Percentiles rank a stretch among this genome's conserved stretches.
These are phyloP conservation scores for Corythoichthys haematopterus DNA, from an alignment of 2,113 vertebrate species.

Conservation along the genomic window DNA sequence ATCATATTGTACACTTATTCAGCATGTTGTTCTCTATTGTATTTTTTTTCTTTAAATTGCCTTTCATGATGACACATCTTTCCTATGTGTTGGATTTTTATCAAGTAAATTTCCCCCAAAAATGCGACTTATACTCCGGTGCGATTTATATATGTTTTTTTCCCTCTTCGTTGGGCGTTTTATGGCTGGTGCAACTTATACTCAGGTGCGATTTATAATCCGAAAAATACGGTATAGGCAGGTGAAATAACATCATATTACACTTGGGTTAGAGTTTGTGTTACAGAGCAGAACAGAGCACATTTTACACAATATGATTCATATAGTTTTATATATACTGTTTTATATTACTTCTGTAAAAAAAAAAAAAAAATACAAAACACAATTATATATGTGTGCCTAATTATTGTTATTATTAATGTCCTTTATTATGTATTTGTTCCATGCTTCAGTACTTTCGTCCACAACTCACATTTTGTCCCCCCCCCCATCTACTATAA, in stretches of 20 bases:
- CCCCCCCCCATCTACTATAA: not conserved
- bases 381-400: not conserved
- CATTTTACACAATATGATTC: not conserved
- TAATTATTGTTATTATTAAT: not conserved
- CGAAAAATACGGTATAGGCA: no score
- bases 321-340: not conserved
- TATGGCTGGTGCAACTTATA: no score
- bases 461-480: not conserved
- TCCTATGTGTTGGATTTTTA: no score
- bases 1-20: no score
- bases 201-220: no score
- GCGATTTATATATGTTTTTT: no score
- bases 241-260: not conserved
- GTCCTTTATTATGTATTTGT: not conserved
- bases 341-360: constrained; percentile 2
- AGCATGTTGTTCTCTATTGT: no score
- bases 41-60: no score
- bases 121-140: no score
- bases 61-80: no score
- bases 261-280: not conserved
- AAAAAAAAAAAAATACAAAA: constrained; percentile 1
- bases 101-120: no score
- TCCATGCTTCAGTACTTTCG: constrained; percentile 3
- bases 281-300: not conserved
- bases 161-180: no score